A percentile compares a stretch with the other conserved stretches of the same genome.
Conservation (phyloP, 2,888 invertebrate genomes). For the Aspidapion aeneum region DNA sequence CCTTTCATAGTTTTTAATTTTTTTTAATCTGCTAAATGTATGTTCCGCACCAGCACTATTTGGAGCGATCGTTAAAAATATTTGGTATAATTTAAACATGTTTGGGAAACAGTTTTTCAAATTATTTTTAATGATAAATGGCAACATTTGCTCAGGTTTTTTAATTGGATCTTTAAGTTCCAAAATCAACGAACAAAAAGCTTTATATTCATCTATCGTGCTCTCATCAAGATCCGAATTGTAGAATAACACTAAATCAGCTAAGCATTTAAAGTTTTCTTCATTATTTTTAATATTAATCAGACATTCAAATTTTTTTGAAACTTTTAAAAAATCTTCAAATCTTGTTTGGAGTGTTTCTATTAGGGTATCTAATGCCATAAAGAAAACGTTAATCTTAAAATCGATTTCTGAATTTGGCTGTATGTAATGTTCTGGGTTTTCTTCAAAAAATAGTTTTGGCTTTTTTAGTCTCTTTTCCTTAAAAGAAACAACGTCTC, state of each 20-base stretch:
- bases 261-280: constrained; percentile 2
- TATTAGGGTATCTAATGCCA: constrained; percentile 3
- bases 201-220: constrained; percentile 7
- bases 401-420: constrained; percentile 2
- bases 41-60: constrained; percentile 2
- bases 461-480: not conserved
- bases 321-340: constrained; percentile 3
- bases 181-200: not conserved
- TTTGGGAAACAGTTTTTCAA: constrained; percentile 2
- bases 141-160: not conserved
- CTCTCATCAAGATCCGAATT: not conserved
- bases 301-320: constrained; percentile 3
- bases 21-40: constrained; percentile 5
- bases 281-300: constrained; percentile 1
- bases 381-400: constrained; percentile 5
- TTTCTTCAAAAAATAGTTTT: constrained; percentile 11
- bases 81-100: not conserved
- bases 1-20: constrained; percentile 7
- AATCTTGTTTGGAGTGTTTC: constrained; percentile 3
- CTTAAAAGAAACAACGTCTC: not conserved
- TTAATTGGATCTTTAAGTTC: constrained; percentile 5
- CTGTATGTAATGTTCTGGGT: not conserved
- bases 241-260: not conserved
- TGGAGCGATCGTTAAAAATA: constrained; percentile 3
- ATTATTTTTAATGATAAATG: constrained; percentile 3